Base-by-base conservation (phyloP, 2,888 invertebrate genomes). In the Aphidius colemani region DNA sequence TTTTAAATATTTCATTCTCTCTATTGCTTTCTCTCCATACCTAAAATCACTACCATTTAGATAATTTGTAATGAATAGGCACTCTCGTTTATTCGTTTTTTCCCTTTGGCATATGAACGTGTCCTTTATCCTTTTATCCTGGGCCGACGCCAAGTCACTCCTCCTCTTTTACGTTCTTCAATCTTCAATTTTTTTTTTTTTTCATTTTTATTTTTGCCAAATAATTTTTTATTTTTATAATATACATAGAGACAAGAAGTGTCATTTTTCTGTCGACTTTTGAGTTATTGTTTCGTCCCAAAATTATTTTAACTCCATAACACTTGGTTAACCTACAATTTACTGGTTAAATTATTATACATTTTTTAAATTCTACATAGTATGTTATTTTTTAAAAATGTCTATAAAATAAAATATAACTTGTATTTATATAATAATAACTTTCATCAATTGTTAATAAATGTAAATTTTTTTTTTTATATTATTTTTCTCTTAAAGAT, bases 31-130 rank as follows among this genome's bases (percentile, higher is more conserved):
- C 30, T 30, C 3, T 30, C 5, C 30, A 30, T 30, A 30, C 78
- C 61, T 82, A 76, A 83, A 85, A 85, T 85, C 83, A 85, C 85
- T 85, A 85, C 85, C 85, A 85, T 86, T 84, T 84, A 80, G 84
- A 85, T 85, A 86, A 85, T 86, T 85, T 83, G 83, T 85, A 85
- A 86, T 85, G 85, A 85, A 85, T 85, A 85, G 85, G 83, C 83
- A 80, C 76, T 70, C 75, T 61, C 75, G 75, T 71, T 71, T 71
- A 71, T 68, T 71, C 70, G 69, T 67, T 69, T 72, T 70, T 61
- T 69, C 55, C 60, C 67, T 61, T 48, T 48, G 13, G 48, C 13
- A 13, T 13, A 6, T 13, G 13, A 13, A 13, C 49, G 64, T 64
- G 64, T 64, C 60, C 64, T 60, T 64, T 56, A 51, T 46, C 64